Evolutionary conservation across 2,888 invertebrate species (phyloP).

Genomic region (Listrodromus nycthemerus): DNA sequence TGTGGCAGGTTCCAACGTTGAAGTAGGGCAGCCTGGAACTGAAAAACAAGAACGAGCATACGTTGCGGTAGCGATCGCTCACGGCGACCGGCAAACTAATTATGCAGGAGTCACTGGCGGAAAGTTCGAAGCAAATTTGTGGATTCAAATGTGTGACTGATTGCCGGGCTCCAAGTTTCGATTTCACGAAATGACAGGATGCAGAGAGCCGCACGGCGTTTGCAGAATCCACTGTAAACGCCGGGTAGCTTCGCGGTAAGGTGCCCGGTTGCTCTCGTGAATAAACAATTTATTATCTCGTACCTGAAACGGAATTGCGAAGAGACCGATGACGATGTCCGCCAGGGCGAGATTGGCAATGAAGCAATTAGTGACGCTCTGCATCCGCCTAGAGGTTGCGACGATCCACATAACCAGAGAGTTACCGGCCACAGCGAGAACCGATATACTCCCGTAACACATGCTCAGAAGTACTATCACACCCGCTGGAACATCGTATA

Average conservation of each 20-base stretch:
- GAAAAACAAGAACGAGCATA: slow-evolving; percentile 68
- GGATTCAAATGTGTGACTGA: neutral
- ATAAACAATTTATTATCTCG: slow-evolving; percentile 1
- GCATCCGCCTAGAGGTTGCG: slow-evolving; percentile 91
- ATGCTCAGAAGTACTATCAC: slow-evolving; percentile 91
- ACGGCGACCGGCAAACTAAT: neutral
- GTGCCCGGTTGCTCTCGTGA: neutral
- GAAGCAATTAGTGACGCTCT: slow-evolving; percentile 94
- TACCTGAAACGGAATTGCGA: slow-evolving; percentile 93
- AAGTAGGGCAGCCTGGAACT: slow-evolving; percentile 95
- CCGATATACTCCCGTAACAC: slow-evolving; percentile 93
- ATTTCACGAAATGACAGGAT: neutral
- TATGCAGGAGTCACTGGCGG: neutral
- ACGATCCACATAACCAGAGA: slow-evolving; percentile 94
- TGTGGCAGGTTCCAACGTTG: slow-evolving; percentile 94
- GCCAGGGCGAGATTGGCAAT: slow-evolving; percentile 94
- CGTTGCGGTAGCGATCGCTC: neutral
- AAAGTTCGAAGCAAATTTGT: neutral
- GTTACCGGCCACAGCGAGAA: slow-evolving; percentile 93
- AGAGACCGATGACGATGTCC: slow-evolving; percentile 94
- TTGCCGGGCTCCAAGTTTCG: neutral
- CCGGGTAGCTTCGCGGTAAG: neutral
- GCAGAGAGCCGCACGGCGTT: neutral
- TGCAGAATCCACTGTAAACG: neutral
- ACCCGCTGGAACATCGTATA: slow-evolving; percentile 91